These are phyloP conservation scores for Clarias macrocephalus DNA, from an alignment of 2,113 vertebrate genomes.

Conservation along the genomic window DNA sequence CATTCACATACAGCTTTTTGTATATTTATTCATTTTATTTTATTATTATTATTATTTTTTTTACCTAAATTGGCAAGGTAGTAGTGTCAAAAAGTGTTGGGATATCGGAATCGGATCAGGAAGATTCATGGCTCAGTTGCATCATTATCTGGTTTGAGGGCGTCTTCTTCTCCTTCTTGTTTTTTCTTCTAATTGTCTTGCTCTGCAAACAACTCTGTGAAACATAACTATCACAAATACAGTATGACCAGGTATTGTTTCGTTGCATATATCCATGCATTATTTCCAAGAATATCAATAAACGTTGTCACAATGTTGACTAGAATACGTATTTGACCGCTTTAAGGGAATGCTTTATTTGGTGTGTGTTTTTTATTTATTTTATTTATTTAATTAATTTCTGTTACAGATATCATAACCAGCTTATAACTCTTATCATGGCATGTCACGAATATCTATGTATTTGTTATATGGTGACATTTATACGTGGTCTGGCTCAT, in stretches of 20 bases:
- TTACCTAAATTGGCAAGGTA: slow-evolving; percentile 23
- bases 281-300: slow-evolving; percentile 28
- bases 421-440: slow-evolving; percentile 4
- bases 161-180: neutral
- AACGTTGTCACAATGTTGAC: slow-evolving; percentile 29
- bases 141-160: neutral
- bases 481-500: neutral
- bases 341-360: slow-evolving; percentile 26
- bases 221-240: slow-evolving; percentile 21
- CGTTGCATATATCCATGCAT: slow-evolving; percentile 20
- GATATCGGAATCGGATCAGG: slow-evolving; percentile 11
- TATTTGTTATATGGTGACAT: slow-evolving; percentile 32
- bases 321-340: neutral
- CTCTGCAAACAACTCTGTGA: slow-evolving; percentile 20
- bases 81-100: slow-evolving; percentile 2
- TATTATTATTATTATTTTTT: neutral
- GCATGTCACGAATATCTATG: slow-evolving; percentile 20
- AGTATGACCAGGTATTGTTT: slow-evolving; percentile 27
- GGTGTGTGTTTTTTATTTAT: neutral
- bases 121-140: neutral
- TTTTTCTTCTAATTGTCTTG: slow-evolving; percentile 8
- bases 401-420: slow-evolving; percentile 5
- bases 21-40: neutral
- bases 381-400: neutral
- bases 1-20: neutral